phyloP scores from a whole-genome alignment of 2,888 invertebrate species.

The Fragum fragum region DNA sequence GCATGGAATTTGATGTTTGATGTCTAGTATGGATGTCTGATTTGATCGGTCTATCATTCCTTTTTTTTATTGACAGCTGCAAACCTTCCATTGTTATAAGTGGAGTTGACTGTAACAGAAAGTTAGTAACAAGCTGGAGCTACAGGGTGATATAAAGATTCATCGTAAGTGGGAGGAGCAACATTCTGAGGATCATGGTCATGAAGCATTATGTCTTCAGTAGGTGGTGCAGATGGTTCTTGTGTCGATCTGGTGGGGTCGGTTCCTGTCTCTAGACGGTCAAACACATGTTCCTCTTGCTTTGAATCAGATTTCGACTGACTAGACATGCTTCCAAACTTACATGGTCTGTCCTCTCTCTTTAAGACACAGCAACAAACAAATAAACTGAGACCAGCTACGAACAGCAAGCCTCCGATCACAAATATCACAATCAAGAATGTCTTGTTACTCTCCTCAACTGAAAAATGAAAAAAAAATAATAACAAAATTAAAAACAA shows the following conservation, averaged over 20 bases:
- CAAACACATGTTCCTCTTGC: conserved; percentile 10
- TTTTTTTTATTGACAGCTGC: too few species aligned
- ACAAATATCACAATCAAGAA: conserved; percentile 13
- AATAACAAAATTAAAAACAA: too few species aligned
- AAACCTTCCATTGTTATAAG: too few species aligned
- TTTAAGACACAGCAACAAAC: conserved; percentile 15
- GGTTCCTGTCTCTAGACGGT: neutral
- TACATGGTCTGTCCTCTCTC: conserved; percentile 11
- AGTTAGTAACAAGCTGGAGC: conserved; percentile 43
- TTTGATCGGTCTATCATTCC: too few species aligned
- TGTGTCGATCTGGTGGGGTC: too few species aligned
- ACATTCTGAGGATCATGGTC: conserved; percentile 51
- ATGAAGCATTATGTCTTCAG: conserved; percentile 37
- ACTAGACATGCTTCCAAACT: neutral
- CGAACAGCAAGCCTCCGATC: neutral
- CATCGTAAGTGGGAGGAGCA: conserved; percentile 61
- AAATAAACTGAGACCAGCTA: neutral
- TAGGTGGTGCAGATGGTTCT: conserved; percentile 26
- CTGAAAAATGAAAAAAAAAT: conserved; percentile 7
- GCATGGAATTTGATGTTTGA: too few species aligned
- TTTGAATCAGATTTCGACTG: neutral
- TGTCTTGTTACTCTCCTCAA: conserved; percentile 22
- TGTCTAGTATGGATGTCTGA: too few species aligned
- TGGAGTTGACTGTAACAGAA: too few species aligned
- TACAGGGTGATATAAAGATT: conserved; percentile 44